Evolutionary conservation across 2,888 invertebrate species (phyloP).

Genomic region (Apamea anceps): DNA sequence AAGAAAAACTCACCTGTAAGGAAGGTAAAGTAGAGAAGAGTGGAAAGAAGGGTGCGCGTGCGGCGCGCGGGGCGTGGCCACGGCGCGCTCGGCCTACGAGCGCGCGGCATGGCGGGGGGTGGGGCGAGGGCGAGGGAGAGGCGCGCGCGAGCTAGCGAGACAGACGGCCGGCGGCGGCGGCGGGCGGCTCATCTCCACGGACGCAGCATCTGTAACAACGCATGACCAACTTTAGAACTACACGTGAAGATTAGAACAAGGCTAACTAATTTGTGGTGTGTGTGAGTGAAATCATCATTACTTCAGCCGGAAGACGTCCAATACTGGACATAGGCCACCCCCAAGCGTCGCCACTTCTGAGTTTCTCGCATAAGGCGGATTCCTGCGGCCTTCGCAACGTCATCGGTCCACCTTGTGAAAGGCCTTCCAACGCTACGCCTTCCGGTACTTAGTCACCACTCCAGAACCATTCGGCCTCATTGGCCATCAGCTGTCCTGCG

Average conservation of each 20-base stretch:
- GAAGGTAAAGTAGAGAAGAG: conserved; percentile 72
- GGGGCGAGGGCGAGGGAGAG: conserved; percentile 59
- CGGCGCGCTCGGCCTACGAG: conserved; percentile 43
- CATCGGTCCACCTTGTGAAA: neutral
- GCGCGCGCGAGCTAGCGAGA: conserved; percentile 52
- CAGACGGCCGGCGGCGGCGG: conserved; percentile 57
- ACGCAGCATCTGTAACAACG: conserved; percentile 72
- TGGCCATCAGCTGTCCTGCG: neutral
- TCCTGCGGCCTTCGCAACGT: neutral
- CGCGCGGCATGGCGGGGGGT: conserved; percentile 55
- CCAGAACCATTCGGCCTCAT: neutral
- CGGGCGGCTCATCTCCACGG: conserved; percentile 76
- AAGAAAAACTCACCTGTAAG: conserved; percentile 70
- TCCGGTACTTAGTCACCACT: neutral
- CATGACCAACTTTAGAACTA: neutral
- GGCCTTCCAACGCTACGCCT: neutral
- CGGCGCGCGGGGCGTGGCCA: conserved; percentile 62
- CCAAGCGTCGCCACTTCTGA: neutral
- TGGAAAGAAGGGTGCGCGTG: conserved; percentile 64
- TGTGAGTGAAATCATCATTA: neutral
- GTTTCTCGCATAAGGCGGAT: no score
- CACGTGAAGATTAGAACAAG: neutral
- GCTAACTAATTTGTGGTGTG: neutral
- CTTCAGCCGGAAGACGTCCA: neutral
- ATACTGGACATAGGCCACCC: neutral